Percentiles rank a stretch among this genome's conserved stretches.
Evolutionary conservation across 2,113 vertebrate species (phyloP).

Genomic region (Apodemus sylvaticus): DNA sequence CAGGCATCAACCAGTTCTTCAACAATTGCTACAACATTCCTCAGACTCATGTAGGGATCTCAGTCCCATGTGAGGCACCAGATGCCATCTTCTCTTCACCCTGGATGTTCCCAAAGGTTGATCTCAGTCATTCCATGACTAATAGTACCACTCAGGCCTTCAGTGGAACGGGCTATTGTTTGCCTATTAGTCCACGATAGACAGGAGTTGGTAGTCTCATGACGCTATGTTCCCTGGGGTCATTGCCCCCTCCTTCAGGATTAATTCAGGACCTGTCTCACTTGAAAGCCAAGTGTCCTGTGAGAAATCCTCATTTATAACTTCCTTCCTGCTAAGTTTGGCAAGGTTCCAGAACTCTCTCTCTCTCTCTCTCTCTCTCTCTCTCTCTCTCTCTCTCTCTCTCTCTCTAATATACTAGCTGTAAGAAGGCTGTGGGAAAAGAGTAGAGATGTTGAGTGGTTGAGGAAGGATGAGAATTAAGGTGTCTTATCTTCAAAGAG

Average conservation of each 20-base stretch:
- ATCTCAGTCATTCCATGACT: slow-evolving; percentile 55
- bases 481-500: slow-evolving; percentile 53
- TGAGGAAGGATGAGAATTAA: slow-evolving; percentile 56
- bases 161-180: slow-evolving; percentile 52
- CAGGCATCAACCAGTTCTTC: slow-evolving; percentile 37
- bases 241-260: slow-evolving; percentile 34
- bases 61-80: not conserved
- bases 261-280: slow-evolving; percentile 62
- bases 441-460: not conserved
- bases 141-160: slow-evolving; percentile 28
- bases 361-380: no score
- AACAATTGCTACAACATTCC: slow-evolving; percentile 34
- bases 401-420: slow-evolving; percentile 42
- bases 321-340: slow-evolving; percentile 67
- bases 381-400: not conserved
- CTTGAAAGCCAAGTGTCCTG: slow-evolving; percentile 49
- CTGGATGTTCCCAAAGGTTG: slow-evolving; percentile 2
- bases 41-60: not conserved
- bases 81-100: slow-evolving; percentile 10
- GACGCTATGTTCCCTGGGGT: slow-evolving; percentile 62
- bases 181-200: not conserved
- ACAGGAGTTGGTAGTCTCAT: slow-evolving; percentile 45
- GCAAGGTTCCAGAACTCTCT: slow-evolving; percentile 10
- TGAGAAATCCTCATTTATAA: slow-evolving; percentile 74
- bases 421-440: not conserved